Evolutionary conservation across 2,113 vertebrate genomes (phyloP).

Genomic region (Neopipo cinnamomea): DNA sequence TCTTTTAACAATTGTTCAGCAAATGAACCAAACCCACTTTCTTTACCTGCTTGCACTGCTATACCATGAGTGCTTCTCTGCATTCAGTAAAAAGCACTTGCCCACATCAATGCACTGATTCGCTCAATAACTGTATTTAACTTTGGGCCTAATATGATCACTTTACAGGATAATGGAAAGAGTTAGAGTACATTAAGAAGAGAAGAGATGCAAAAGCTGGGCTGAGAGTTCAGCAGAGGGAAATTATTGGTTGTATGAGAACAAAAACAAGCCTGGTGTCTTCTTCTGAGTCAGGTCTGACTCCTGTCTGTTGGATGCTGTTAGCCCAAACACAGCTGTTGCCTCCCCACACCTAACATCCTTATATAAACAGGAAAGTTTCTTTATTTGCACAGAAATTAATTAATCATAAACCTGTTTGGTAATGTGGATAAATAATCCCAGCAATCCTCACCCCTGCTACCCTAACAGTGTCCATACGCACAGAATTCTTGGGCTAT

Average conservation of each 20-base stretch:
- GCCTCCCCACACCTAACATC: neutral
- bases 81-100: neutral
- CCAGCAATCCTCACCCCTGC: neutral
- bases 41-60: neutral
- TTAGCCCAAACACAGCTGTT: neutral
- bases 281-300: neutral
- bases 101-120: neutral
- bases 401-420: neutral
- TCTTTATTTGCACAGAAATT: neutral
- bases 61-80: neutral
- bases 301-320: neutral
- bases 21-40: neutral
- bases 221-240: neutral
- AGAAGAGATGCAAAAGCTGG: neutral
- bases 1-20: neutral
- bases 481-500: neutral
- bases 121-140: neutral
- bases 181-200: neutral
- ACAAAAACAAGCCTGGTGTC: neutral
- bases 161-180: neutral
- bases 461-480: neutral
- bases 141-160: neutral
- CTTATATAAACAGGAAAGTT: neutral
- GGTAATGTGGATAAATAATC: neutral
- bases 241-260: neutral